These are phyloP conservation scores for Caloenas nicobarica DNA, from an alignment of 2,113 vertebrate species.

Conservation along the genomic window DNA sequence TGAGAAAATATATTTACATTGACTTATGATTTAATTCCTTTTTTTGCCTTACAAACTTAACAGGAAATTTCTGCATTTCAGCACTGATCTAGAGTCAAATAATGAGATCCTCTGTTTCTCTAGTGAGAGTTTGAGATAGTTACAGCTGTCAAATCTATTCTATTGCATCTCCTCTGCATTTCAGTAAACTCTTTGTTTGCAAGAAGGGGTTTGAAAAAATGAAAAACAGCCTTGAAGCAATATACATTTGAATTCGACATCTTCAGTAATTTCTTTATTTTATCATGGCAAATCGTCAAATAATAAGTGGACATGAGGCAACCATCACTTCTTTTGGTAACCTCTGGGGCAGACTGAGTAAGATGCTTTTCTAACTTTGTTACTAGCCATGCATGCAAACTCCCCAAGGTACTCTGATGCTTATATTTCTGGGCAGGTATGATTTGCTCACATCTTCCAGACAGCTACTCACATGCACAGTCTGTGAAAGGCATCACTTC, in stretches of 20 bases:
- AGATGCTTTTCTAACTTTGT: background rate
- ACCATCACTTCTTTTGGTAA: background rate
- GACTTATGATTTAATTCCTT: background rate
- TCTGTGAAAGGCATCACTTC: background rate
- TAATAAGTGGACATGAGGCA: background rate
- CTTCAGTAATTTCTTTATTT: background rate
- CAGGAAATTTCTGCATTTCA: background rate
- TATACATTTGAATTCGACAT: background rate
- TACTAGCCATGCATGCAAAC: background rate
- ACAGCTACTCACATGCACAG: background rate
- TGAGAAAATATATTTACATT: background rate
- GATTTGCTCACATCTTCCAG: background rate
- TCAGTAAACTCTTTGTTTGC: background rate
- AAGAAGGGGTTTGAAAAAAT: background rate
- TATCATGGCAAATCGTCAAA: background rate
- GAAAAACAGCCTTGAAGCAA: background rate
- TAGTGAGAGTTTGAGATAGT: background rate
- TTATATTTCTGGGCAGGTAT: background rate
- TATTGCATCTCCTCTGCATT: background rate
- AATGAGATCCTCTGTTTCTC: background rate
- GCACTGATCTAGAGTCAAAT: background rate
- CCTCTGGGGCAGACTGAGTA: background rate
- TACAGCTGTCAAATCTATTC: background rate
- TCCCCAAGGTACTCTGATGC: background rate
- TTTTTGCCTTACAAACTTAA: background rate